phyloP scores from a whole-genome alignment of 2,113 vertebrate genomes.

The Lepisosteus oculatus region DNA sequence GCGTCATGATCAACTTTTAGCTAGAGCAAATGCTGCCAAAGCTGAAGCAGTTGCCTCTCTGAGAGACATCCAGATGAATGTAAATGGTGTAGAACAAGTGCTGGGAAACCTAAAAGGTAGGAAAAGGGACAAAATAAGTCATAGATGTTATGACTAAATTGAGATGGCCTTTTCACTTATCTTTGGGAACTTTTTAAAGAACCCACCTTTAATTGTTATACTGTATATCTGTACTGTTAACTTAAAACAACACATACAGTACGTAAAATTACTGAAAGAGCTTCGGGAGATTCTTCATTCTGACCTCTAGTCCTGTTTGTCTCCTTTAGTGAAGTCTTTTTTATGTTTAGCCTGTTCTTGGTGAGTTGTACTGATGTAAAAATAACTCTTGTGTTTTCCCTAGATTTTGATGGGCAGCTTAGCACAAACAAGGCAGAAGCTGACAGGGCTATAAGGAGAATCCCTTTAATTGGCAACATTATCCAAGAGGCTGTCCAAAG shows the following conservation, averaged over 20 bases:
- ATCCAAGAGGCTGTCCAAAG: constrained; percentile 61
- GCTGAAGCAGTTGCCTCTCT: constrained; percentile 68
- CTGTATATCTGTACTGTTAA: no score
- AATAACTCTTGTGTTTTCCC: constrained; percentile 1
- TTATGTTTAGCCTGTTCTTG: neutral
- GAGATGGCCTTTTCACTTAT: no score
- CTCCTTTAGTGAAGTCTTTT: neutral
- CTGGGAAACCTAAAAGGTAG: constrained; percentile 79
- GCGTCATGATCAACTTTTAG: constrained; percentile 65
- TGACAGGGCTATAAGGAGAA: constrained; percentile 70
- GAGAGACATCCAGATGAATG: constrained; percentile 65
- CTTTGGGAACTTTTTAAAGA: no score
- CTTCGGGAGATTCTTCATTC: no score
- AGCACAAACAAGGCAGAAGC: constrained; percentile 61
- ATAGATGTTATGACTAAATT: no score
- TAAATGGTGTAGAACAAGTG: constrained; percentile 70
- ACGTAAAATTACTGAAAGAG: no score
- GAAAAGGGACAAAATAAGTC: neutral
- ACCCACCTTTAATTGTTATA: no score
- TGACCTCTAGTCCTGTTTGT: no score
- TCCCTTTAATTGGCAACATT: constrained; percentile 67
- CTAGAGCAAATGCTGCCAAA: constrained; percentile 71
- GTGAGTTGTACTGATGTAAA: no score
- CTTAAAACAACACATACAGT: no score
- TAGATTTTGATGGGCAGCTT: constrained; percentile 83